Conservation (phyloP, 2,888 invertebrate genomes). For the Acronicta leporina region DNA sequence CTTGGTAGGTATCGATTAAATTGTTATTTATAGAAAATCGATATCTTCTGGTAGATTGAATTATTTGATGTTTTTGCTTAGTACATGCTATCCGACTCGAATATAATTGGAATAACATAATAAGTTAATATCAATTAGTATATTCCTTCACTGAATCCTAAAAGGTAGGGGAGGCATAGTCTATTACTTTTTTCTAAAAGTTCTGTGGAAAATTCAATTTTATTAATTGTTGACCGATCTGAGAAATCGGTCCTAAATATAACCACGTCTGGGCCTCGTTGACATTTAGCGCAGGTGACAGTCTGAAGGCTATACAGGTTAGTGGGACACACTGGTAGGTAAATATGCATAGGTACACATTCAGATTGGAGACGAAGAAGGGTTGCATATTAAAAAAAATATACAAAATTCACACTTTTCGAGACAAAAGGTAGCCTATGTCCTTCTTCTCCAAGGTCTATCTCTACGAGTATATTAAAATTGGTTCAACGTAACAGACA, state of each 20-base stretch:
- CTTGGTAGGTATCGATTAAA: constrained; percentile 9
- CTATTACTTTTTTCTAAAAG: no score
- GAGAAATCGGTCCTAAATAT: constrained; percentile 12
- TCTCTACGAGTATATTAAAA: no score
- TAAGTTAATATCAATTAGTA: no score
- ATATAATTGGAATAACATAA: no score
- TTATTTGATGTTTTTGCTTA: background rate
- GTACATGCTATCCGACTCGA: no score
- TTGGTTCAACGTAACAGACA: no score
- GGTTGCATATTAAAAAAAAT: no score
- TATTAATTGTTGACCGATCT: background rate
- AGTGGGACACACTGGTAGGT: constrained; percentile 24
- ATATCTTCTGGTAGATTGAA: constrained; percentile 1
- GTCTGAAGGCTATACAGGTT: constrained; percentile 38
- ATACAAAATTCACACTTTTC: no score
- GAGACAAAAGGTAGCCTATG: no score
- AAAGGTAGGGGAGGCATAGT: no score
- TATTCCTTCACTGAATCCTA: no score
- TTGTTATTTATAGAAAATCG: constrained; percentile 22
- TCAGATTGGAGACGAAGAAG: background rate
- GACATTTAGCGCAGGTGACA: constrained; percentile 42
- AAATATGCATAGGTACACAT: background rate
- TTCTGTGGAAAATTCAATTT: background rate
- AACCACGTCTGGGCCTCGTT: constrained; percentile 5
- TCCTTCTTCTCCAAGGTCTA: no score